Evolutionary conservation across 1,140 invertebrate species (phyloP).

Genomic region (Drosophila lacteicornis): DNA sequence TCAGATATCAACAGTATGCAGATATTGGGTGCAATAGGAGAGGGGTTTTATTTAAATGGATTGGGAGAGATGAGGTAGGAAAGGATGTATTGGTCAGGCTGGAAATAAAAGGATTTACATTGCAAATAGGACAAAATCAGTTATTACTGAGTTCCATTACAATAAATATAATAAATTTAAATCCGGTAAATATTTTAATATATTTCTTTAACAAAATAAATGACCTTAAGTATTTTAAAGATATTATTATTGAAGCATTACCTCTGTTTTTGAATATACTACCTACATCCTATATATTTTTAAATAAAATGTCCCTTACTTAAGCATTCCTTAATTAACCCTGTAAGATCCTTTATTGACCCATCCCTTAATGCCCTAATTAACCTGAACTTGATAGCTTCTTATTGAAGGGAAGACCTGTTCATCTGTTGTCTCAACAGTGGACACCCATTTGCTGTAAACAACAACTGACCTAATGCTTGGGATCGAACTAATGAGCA

Average conservation of each 20-base stretch:
- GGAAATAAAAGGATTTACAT: background rate
- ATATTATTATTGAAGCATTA: too few species aligned
- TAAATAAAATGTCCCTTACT: background rate
- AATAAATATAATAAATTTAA: too few species aligned
- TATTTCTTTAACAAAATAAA: too few species aligned
- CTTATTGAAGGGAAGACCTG: background rate
- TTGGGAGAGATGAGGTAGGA: background rate
- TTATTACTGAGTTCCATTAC: background rate
- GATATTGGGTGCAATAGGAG: conserved; percentile 1
- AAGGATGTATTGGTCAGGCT: background rate
- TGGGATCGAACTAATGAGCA: conserved; percentile 8
- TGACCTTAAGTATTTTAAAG: too few species aligned
- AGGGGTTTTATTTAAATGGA: background rate
- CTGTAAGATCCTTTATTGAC: background rate
- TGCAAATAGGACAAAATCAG: background rate
- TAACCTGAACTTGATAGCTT: conserved; percentile 1
- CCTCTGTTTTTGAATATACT: too few species aligned
- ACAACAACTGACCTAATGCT: conserved; percentile 42
- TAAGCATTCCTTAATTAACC: background rate
- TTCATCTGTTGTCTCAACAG: conserved; percentile 51
- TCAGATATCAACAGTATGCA: conserved; percentile 53
- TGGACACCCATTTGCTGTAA: conserved; percentile 14
- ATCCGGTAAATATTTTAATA: background rate
- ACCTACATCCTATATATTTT: background rate
- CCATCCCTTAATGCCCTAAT: conserved; percentile 17